These are phyloP conservation scores for Otus sunia DNA, from an alignment of 2,113 vertebrate genomes.

Conservation along the genomic window DNA sequence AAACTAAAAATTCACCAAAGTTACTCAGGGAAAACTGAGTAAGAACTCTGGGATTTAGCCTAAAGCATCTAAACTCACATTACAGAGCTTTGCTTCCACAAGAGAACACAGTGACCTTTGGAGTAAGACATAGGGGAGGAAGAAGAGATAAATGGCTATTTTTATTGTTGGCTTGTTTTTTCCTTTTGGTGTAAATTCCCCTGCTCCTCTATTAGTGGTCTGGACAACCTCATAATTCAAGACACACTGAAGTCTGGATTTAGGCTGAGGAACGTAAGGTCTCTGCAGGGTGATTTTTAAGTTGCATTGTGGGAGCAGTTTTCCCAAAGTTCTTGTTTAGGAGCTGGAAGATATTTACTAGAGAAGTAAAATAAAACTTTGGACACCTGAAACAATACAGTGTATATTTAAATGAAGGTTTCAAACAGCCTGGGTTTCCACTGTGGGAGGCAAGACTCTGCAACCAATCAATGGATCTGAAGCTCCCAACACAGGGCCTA, in stretches of 20 bases:
- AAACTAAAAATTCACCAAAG: background rate
- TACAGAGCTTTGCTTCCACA: background rate
- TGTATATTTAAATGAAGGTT: background rate
- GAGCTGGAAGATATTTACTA: slow-evolving; percentile 35
- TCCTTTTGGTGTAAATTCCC: slow-evolving; percentile 54
- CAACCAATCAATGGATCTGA: background rate
- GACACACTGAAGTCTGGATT: slow-evolving; percentile 46
- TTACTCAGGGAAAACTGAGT: background rate
- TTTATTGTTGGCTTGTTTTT: slow-evolving; percentile 66
- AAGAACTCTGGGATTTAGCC: background rate
- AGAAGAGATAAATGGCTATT: slow-evolving; percentile 61
- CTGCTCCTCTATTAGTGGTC: slow-evolving; percentile 38
- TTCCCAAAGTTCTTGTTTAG: slow-evolving; percentile 19
- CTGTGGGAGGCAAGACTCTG: background rate
- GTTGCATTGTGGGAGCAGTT: slow-evolving; percentile 35
- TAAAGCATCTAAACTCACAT: background rate
- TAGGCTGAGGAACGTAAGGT: slow-evolving; percentile 6
- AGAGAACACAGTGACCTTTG: slow-evolving; percentile 49
- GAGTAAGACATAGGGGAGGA: slow-evolving; percentile 21
- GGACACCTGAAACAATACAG: slow-evolving; percentile 61
- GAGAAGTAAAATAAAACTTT: slow-evolving; percentile 41
- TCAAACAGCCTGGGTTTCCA: background rate
- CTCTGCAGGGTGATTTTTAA: slow-evolving; percentile 42
- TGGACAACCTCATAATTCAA: slow-evolving; percentile 63
- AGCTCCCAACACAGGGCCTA: background rate